Conservation (phyloP, 2,113 vertebrate genomes). For the Tympanuchus pallidicinctus region DNA sequence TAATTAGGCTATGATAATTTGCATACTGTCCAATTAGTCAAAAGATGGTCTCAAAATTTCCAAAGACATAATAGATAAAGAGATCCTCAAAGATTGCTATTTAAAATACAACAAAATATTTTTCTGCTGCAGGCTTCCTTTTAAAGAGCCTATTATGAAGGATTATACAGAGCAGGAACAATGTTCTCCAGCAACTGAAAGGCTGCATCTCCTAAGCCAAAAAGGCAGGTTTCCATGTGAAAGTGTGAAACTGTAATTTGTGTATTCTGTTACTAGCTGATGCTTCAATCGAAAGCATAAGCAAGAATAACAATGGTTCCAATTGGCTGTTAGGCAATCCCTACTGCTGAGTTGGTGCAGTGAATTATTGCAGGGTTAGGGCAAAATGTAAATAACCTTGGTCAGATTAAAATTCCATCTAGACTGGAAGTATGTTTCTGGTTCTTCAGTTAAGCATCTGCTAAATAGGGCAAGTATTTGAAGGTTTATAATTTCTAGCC, state of each 20-base stretch:
- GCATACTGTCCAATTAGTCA: background rate
- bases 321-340: background rate
- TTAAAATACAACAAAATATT: background rate
- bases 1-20: background rate
- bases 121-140: background rate
- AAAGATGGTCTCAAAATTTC: background rate
- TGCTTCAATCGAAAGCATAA: background rate
- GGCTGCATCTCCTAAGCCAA: background rate
- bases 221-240: background rate
- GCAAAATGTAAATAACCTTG: background rate
- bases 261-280: rapidly evolving
- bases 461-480: background rate
- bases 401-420: background rate
- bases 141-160: background rate
- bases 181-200: rapidly evolving
- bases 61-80: background rate
- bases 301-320: background rate
- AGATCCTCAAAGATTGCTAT: too few relatives aligned
- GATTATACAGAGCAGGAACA: background rate
- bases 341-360: background rate
- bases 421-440: background rate
- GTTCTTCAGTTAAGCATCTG: background rate
- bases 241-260: background rate
- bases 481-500: background rate
- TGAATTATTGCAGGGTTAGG: background rate